Base-by-base conservation (phyloP, 2,113 vertebrate genomes). In the Alligator mississippiensis region DNA sequence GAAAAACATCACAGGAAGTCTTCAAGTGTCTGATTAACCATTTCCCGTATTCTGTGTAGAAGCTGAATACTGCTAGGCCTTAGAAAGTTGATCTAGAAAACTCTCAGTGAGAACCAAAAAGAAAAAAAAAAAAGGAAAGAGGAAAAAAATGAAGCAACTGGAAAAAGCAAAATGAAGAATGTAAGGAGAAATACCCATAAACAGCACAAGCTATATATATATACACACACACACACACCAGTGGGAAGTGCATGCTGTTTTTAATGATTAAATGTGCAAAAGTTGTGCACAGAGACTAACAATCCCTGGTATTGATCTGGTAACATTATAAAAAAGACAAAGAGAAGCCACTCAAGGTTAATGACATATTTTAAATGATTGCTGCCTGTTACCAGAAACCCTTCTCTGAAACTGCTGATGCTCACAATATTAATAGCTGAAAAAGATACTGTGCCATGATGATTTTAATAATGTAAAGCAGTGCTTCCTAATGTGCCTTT, bases 141-240 rank as follows among this genome's bases (percentile, higher is more conserved):
- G 77, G 79, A 90, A 82, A 88, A 82, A 81, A 80, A 30, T 68
- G 59, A 88, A 90, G 21, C 13, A 82, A 88, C 80, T 72, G 92
- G 68, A 79, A 96, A 79, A 93, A 86, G 94, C 84, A 94, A 82
- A 86, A 55, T 61, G 77, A 93, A 94, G 8, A 66, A 83, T 93
- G 72, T 47, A 61, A 38, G 19, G 62, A 59, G 21, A 79, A 80
- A 13, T 47, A 60, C 11, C 22, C 34, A 4, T 19, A 21, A n/a
- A 58, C 80, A 90, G 22, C 38, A 27, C 17, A 14, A 6, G 16
- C 28, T 87, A n/a, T 82, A 30, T 68, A 61, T 47, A 38, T 38
- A 47, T 47, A 34, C 34, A 34, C 34, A 34, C 34, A 34, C 34
- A 34, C 34, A 34, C 34, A 47, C 86, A 83, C 18, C 21, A 63